Evolutionary conservation across 2,797 vertebrate species (phyloP), one percentile per base, ranked within the genome.

Genomic region (Lemur catta): DNA sequence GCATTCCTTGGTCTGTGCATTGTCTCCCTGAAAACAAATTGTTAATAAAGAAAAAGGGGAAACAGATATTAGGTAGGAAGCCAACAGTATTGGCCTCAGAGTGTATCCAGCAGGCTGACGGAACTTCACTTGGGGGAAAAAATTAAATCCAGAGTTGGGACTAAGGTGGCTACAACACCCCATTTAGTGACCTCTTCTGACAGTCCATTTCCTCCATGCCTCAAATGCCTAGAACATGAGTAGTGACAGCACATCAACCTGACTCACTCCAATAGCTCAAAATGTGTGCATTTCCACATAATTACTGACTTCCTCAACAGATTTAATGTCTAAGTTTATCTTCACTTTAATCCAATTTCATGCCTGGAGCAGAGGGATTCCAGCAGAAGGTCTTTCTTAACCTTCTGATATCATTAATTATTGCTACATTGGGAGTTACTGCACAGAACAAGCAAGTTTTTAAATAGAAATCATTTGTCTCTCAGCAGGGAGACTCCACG

Each of bases 391-490:
- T 98, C 98, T 98, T 97, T 96, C 76, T 97, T 98, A 98, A 98
- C 98, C 98, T 98, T 98, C 98, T 96, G 97, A 98, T 98, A 98
- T 98, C 98, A 98, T 98, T 99, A 98, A 99, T 99, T 98, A 99
- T 98, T 98, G 98, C 98, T 98, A 98, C 98, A 96, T 96, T 98
- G 98, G 98, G 98, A 98, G 97, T 98, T 98, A 96, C 97, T 95
- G 97, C 98, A 76, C 97, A 97, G 98, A 98, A 98, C 98, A 98
- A 98, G 98, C 98, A 97, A 97, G 97, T 98, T 99, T 98, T 98
- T 98, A 98, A 98, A 98, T 98, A 99, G 98, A 98, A 99, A 99
- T 98, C 98, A 99, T 98, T 99, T 99, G 99, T 98, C 98, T 99
- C 99, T 98, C 99, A 99, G 99, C 98, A 98, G 99, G 99, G 98